Percentiles rank a stretch among this genome's conserved stretches.
Evolutionary conservation across 2,113 vertebrate genomes (phyloP).

Genomic region (Lethenteron camtschaticum): DNA sequence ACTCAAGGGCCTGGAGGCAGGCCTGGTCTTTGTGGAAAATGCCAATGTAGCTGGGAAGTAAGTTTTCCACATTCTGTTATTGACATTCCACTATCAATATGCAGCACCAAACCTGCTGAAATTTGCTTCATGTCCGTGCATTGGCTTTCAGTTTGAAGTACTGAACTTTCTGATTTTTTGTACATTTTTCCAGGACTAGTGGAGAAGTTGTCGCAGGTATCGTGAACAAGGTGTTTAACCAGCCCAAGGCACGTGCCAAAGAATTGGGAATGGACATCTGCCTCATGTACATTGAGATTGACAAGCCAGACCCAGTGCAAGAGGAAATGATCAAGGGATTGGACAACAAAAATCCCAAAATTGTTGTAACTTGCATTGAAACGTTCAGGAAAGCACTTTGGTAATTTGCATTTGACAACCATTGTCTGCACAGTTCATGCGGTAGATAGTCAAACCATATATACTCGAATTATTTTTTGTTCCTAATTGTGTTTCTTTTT

Average conservation of each 20-base stretch:
- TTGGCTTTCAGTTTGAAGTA: background rate
- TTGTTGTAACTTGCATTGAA: slow-evolving; percentile 69
- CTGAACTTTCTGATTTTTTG: background rate
- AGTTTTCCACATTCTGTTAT: slow-evolving; percentile 20
- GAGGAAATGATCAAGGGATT: slow-evolving; percentile 83
- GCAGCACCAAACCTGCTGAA: too few relatives aligned
- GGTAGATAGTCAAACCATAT: too few relatives aligned
- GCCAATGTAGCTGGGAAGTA: slow-evolving; percentile 79
- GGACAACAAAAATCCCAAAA: slow-evolving; percentile 91
- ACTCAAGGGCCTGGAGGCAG: slow-evolving; percentile 82
- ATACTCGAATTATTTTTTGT: background rate
- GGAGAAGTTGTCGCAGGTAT: slow-evolving; percentile 87
- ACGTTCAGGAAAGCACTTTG: slow-evolving; percentile 62
- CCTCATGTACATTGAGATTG: slow-evolving; percentile 82
- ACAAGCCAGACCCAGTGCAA: slow-evolving; percentile 70
- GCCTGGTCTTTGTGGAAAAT: slow-evolving; percentile 55
- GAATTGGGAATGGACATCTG: slow-evolving; percentile 78
- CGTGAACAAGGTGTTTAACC: slow-evolving; percentile 94
- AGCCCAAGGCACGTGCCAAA: slow-evolving; percentile 85
- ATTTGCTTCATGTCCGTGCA: background rate
- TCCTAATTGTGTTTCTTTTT: background rate
- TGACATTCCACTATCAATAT: background rate
- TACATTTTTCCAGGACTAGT: slow-evolving; percentile 42
- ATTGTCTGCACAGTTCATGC: background rate
- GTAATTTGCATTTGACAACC: slow-evolving; percentile 18